Evolutionary conservation across 2,113 vertebrate genomes (phyloP).

Genomic region (Lanius collurio): DNA sequence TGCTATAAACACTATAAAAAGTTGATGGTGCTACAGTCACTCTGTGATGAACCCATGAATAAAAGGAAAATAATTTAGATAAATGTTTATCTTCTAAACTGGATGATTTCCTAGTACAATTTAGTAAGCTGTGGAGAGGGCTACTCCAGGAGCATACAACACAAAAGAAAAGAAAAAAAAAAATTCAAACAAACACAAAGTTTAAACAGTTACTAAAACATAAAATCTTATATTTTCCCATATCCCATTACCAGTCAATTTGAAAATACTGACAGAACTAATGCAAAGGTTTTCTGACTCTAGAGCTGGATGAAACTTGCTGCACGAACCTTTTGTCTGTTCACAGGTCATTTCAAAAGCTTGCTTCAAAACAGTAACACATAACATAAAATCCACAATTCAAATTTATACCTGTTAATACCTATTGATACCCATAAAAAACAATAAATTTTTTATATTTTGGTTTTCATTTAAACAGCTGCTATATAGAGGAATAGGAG

Average conservation of each 20-base stretch:
- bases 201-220: not conserved
- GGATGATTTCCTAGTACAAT: not conserved
- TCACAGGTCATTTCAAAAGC: not conserved
- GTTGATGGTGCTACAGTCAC: not conserved
- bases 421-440: not conserved
- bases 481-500: not conserved
- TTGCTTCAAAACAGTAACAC: not conserved
- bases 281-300: not conserved
- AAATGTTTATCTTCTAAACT: not conserved
- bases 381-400: not conserved
- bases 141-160: not conserved
- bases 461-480: not conserved
- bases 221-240: not conserved
- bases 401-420: not conserved
- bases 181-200: accelerated
- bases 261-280: not conserved
- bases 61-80: not conserved
- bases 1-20: not conserved
- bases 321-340: not conserved
- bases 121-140: not conserved
- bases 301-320: not conserved
- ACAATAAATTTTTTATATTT: not conserved
- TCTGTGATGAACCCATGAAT: not conserved
- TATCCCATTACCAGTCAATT: not conserved
- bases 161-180: not conserved